Conservation (phyloP, 2,797 vertebrate genomes). For the Anabas testudineus region DNA sequence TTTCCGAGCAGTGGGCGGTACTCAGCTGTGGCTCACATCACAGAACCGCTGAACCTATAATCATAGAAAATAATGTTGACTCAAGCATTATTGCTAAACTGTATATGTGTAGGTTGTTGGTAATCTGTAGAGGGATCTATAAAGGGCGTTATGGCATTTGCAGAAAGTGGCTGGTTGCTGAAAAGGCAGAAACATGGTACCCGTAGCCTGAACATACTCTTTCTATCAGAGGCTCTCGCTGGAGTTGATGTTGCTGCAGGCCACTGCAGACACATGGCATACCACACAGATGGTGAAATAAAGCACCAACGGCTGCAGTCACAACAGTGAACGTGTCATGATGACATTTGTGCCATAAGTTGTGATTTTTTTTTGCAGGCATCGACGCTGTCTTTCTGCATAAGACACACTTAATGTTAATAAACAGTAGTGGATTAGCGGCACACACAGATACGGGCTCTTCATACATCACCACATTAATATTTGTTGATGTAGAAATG, state of each 20-base stretch:
- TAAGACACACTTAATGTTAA: constrained; percentile 40
- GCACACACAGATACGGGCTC: constrained; percentile 13
- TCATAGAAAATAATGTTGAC: constrained; percentile 60
- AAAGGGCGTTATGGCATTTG: constrained; percentile 56
- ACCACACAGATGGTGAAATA: constrained; percentile 71
- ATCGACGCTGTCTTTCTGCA: constrained; percentile 37
- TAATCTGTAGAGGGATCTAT: constrained; percentile 48
- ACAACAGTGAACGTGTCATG: constrained; percentile 65
- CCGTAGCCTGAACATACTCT: constrained; percentile 41
- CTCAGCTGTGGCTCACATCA: constrained; percentile 58
- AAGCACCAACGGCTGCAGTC: constrained; percentile 66
- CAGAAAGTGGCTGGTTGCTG: constrained; percentile 54
- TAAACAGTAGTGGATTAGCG: constrained; percentile 23
- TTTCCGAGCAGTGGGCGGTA: constrained; percentile 47
- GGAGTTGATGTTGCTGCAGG: constrained; percentile 68
- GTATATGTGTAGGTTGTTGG: constrained; percentile 42
- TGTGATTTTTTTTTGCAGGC: constrained; percentile 44
- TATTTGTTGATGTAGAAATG: constrained; percentile 75
- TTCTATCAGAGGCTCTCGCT: constrained; percentile 57
- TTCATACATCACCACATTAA: constrained; percentile 55
- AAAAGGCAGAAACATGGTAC: constrained; percentile 55
- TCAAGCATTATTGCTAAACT: constrained; percentile 42
- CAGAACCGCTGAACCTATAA: constrained; percentile 49
- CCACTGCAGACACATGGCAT: constrained; percentile 65
- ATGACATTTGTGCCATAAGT: constrained; percentile 69